Evolutionary conservation across 2,113 vertebrate genomes (phyloP).

Genomic region (Strigops habroptila): DNA sequence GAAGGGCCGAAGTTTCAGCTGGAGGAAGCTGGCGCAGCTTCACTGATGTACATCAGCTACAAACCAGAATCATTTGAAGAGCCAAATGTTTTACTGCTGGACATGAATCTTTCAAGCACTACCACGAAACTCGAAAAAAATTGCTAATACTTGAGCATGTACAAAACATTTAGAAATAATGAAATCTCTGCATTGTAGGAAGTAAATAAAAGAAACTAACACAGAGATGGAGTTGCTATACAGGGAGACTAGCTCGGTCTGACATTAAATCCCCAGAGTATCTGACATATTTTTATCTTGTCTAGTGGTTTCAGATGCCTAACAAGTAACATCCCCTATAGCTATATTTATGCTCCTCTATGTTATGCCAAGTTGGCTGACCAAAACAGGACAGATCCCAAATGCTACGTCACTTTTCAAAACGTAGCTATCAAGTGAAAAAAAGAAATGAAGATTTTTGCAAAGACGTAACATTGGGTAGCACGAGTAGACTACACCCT

Average conservation of each 20-base stretch:
- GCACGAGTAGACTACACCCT: not conserved
- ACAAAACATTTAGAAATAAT: not conserved
- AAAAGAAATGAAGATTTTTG: not conserved
- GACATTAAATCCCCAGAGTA: not conserved
- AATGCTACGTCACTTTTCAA: not conserved
- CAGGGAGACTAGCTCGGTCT: not conserved
- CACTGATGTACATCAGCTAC: constrained; percentile 15
- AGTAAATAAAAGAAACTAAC: not conserved
- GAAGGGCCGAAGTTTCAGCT: constrained; percentile 10
- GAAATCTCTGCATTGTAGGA: not conserved
- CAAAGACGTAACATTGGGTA: not conserved
- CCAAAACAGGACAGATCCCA: not conserved
- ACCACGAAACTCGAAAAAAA: not conserved
- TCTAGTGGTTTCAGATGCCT: not conserved
- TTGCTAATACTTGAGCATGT: not conserved
- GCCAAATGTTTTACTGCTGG: constrained; percentile 1
- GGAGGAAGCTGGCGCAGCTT: constrained; percentile 54
- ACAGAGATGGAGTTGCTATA: not conserved
- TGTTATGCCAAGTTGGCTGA: not conserved
- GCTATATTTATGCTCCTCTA: constrained; percentile 19
- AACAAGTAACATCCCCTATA: constrained; percentile 1
- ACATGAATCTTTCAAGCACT: not conserved
- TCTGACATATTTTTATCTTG: constrained; percentile 26
- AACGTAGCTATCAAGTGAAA: not conserved
- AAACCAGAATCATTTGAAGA: not conserved